Percentiles rank a stretch among this genome's conserved stretches.
These are phyloP conservation scores for Sparidentex hasta DNA, from an alignment of 2,797 vertebrate genomes.

Conservation along the genomic window DNA sequence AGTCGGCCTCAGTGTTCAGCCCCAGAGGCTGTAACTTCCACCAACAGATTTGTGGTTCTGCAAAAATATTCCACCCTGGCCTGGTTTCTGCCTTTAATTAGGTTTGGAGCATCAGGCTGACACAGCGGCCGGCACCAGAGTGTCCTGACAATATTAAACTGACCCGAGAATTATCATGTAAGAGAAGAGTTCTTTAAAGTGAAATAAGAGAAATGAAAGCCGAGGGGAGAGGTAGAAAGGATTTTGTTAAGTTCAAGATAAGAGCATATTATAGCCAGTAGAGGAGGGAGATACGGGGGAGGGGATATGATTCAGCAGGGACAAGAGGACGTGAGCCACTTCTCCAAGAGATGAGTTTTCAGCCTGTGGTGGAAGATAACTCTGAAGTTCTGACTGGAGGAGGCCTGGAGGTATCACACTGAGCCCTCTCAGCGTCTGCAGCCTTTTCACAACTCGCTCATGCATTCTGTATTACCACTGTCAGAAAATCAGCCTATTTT, in stretches of 20 bases:
- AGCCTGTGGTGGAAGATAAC: constrained; percentile 56
- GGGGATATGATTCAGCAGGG: constrained; percentile 55
- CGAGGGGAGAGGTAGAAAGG: constrained; percentile 30
- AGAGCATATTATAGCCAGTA: constrained; percentile 51
- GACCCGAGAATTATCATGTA: constrained; percentile 27
- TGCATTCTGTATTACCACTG: constrained; percentile 1
- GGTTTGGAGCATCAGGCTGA: background rate
- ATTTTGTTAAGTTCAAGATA: constrained; percentile 53
- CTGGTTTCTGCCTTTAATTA: constrained; percentile 4
- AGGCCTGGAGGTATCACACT: constrained; percentile 28
- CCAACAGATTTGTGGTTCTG: too few species aligned
- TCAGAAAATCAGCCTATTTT: background rate
- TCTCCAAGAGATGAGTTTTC: constrained; percentile 52
- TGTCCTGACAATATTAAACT: background rate
- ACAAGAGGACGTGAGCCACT: constrained; percentile 37
- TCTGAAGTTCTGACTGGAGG: constrained; percentile 26
- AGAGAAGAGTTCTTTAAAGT: constrained; percentile 26
- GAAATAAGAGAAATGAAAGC: constrained; percentile 42
- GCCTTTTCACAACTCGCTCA: constrained; percentile 6
- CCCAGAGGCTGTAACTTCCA: too few species aligned
- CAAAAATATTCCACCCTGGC: too few species aligned
- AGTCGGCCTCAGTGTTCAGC: too few species aligned
- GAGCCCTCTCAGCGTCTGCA: constrained; percentile 12
- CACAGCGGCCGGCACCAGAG: background rate
- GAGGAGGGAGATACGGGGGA: constrained; percentile 46